Percentiles rank a stretch among this genome's conserved stretches.
Evolutionary conservation across 64 coral and sea anemone species (phyloP).

Genomic region (Montipora efflorescens): DNA sequence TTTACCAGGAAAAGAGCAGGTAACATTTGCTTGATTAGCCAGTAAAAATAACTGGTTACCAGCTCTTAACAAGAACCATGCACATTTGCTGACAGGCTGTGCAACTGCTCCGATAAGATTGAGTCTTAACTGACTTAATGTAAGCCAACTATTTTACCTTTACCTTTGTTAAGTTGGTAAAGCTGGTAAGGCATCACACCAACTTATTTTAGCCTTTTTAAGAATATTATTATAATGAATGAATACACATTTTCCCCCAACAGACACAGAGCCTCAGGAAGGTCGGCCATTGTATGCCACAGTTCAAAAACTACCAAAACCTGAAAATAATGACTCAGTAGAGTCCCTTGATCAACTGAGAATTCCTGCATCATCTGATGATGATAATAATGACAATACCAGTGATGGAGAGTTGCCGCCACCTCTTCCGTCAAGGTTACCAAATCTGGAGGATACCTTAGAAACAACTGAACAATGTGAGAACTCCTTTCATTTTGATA

Average conservation of each 20-base stretch:
- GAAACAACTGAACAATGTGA: constrained; percentile 64
- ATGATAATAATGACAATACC: constrained; percentile 43
- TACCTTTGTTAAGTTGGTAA: too few species aligned
- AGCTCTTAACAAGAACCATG: too few species aligned
- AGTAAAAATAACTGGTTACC: too few species aligned
- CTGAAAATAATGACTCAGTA: constrained; percentile 32
- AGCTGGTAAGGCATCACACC: too few species aligned
- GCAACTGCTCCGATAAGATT: too few species aligned
- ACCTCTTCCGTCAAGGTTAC: constrained; percentile 76
- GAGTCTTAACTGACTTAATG: too few species aligned
- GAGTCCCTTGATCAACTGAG: constrained; percentile 58
- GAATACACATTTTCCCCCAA: background rate
- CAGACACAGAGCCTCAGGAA: background rate
- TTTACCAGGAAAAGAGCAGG: too few species aligned
- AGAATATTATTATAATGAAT: too few species aligned
- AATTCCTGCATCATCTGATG: constrained; percentile 25
- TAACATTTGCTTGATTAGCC: too few species aligned
- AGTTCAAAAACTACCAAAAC: constrained; percentile 29
- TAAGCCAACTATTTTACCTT: too few species aligned
- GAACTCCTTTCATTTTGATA: constrained; percentile 36
- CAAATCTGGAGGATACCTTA: constrained; percentile 51
- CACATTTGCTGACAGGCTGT: too few species aligned
- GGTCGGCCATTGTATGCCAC: background rate
- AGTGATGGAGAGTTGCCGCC: constrained; percentile 70
- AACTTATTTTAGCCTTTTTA: too few species aligned